Base-by-base conservation (phyloP, 2,888 invertebrate genomes). In the Netelia fuscicornis region DNA sequence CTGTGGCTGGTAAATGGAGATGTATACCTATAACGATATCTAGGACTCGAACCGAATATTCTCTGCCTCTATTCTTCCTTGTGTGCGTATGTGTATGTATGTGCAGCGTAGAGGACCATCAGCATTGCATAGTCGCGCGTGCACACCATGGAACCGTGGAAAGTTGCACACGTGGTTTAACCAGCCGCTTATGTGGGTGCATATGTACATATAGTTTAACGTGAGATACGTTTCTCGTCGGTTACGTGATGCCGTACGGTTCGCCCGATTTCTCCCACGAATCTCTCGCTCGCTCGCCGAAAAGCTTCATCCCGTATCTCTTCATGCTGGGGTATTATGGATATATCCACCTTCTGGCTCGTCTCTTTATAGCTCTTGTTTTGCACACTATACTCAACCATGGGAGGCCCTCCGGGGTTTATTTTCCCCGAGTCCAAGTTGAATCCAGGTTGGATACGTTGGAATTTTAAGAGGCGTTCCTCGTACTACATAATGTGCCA, bases 221-320 rank as follows among this genome's bases (percentile, higher is more conserved):
- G 30, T 13, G 62, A 62, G 52, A 52, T 79, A 74, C 67, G 68
- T 71, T 65, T 76, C 64, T 37, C 37, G 68, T 64, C 37, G 81
- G 70, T 42, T 79, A 75, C 79, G 79, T 76, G 84, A 77, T 65
- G 54, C 37, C 42, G 37, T 37, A 76, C 52, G 65, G 67, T 72
- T 84, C 76, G 56, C 67, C 72, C 80, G 76, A 77, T 74, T 80
- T 81, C 54, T 81, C 54, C 68, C 76, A 72, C 44, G 67, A 77
- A 67, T 77, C 67, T 77, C 42, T 67, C 54, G 56, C 60, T 23
- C 44, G 25, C 30, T 60, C 30, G 30, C 37, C 0, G n/a, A 48
- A 20, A 68, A 60, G 23, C n/a, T 65, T 25, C 23, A 65, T 10
- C 20, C 48, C 17, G 37, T 71, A n/a, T 6, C 6, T 65, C 37